Conservation (phyloP, 2,888 invertebrate species). For the Oligia latruncula region DNA sequence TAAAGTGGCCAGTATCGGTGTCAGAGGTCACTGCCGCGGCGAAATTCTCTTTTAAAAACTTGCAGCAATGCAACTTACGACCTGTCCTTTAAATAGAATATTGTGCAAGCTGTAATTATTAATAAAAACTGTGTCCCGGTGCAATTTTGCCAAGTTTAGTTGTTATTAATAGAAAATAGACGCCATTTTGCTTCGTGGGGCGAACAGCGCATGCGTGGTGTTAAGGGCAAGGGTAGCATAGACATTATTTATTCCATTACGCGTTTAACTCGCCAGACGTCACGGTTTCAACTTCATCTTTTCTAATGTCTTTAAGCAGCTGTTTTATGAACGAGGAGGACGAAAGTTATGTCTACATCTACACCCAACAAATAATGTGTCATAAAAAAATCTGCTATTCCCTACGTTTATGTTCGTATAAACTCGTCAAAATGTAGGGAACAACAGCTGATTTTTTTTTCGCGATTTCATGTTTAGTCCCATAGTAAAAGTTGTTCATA, state of each 20-base stretch:
- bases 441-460: no score
- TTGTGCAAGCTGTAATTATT: constrained; percentile 35
- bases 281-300: constrained; percentile 12
- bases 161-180: constrained; percentile 68
- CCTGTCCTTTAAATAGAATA: constrained; percentile 8
- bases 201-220: constrained; percentile 80
- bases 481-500: no score
- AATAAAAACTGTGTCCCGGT: constrained; percentile 24
- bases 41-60: constrained; percentile 30
- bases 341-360: background rate
- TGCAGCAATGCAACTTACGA: constrained; percentile 10
- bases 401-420: no score
- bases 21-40: constrained; percentile 66
- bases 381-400: no score
- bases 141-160: constrained; percentile 52
- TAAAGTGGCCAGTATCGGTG: constrained; percentile 50
- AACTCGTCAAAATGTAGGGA: no score
- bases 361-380: background rate
- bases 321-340: constrained; percentile 10
- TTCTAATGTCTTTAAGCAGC: constrained; percentile 34
- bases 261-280: constrained; percentile 24
- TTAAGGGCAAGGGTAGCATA: constrained; percentile 83
- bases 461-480: no score
- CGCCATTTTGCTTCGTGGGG: constrained; percentile 77
- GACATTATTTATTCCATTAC: constrained; percentile 58